phyloP scores from a whole-genome alignment of 2,797 vertebrate species.

The Rhodeus uyekii region DNA sequence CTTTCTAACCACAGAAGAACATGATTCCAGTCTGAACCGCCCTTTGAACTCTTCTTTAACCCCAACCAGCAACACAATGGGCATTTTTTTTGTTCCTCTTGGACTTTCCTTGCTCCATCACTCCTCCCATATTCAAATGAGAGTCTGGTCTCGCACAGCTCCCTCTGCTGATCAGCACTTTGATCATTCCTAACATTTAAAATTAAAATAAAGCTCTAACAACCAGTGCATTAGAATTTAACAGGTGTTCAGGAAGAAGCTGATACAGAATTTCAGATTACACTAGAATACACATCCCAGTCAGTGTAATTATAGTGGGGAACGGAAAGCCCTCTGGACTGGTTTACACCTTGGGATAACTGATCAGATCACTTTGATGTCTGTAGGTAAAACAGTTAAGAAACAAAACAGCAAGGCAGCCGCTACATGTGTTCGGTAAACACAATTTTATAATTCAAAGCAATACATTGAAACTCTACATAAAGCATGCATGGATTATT shows the following conservation, averaged over 20 bases:
- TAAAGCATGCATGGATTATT: conserved; percentile 55
- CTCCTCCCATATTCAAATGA: conserved; percentile 76
- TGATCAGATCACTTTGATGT: conserved; percentile 79
- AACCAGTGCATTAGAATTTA: conserved; percentile 78
- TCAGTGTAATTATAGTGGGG: conserved; percentile 75
- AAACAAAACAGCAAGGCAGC: conserved; percentile 74
- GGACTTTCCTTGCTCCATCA: conserved; percentile 40
- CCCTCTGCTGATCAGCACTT: conserved; percentile 73
- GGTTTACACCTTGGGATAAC: conserved; percentile 72
- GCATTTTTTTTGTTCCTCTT: conserved; percentile 32
- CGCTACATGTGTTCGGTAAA: conserved; percentile 77
- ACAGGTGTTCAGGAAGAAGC: conserved; percentile 77
- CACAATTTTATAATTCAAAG: conserved; percentile 73
- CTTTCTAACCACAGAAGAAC: not conserved
- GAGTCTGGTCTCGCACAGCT: conserved; percentile 57
- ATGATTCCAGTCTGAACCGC: not conserved
- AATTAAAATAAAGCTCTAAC: conserved; percentile 80
- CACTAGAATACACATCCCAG: conserved; percentile 67
- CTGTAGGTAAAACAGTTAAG: conserved; percentile 71
- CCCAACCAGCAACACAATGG: conserved; percentile 68
- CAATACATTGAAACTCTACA: conserved; percentile 54
- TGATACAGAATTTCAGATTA: conserved; percentile 78
- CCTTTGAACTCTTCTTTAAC: conserved; percentile 20
- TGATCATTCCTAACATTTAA: conserved; percentile 77
- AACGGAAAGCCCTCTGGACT: conserved; percentile 73